A percentile compares a stretch with the other conserved stretches of the same genome.
Evolutionary conservation across 92 coral and sea anemone species (phyloP).

Genomic region (Umimayanthus chanpuru): DNA sequence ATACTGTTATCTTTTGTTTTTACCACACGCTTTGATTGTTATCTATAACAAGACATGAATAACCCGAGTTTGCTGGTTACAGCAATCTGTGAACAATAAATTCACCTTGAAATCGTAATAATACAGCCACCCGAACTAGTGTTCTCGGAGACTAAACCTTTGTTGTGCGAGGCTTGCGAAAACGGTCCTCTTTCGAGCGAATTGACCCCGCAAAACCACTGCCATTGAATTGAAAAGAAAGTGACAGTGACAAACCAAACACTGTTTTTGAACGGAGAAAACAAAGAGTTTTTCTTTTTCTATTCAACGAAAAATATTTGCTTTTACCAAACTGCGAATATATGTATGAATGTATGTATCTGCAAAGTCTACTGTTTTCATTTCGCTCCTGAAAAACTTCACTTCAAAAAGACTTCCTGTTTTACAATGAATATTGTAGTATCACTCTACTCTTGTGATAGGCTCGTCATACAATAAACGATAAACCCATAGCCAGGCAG

Average conservation of each 20-base stretch:
- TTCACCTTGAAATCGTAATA: neutral
- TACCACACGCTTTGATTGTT: slow-evolving; percentile 40
- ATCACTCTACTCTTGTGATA: slow-evolving; percentile 18
- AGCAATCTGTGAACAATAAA: slow-evolving; percentile 9
- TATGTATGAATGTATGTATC: neutral
- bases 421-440: slow-evolving; percentile 26
- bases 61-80: slow-evolving; percentile 23
- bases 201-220: neutral
- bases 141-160: neutral
- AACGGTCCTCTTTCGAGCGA: slow-evolving; percentile 8
- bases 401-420: neutral
- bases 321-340: neutral
- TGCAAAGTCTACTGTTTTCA: slow-evolving; percentile 15
- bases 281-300: neutral
- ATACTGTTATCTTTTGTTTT: slow-evolving; percentile 28
- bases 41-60: neutral
- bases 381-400: neutral
- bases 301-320: neutral
- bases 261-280: neutral
- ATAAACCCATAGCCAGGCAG: slow-evolving; percentile 12
- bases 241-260: neutral
- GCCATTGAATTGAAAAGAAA: neutral
- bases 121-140: slow-evolving; percentile 2
- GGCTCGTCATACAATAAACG: slow-evolving; percentile 37
- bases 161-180: neutral